These are phyloP conservation scores for Aphodius granarius DNA, from an alignment of 2,888 invertebrate genomes.

Conservation along the genomic window DNA sequence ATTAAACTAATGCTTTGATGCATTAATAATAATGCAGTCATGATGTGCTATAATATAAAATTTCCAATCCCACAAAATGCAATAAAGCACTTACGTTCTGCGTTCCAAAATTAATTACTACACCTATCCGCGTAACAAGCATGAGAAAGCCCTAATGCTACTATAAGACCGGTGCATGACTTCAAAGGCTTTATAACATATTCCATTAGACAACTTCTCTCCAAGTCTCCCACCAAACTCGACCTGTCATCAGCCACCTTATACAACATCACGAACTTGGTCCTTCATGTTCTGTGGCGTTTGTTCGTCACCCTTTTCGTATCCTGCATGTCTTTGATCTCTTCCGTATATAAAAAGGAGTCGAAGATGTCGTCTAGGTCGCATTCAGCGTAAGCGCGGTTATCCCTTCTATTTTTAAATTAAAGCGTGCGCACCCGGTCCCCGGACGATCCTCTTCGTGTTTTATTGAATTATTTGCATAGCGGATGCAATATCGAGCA, in stretches of 20 bases:
- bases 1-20: too few species aligned
- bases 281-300: too few species aligned
- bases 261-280: neutral
- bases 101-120: neutral
- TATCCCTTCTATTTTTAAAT: neutral
- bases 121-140: neutral
- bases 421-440: neutral
- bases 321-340: neutral
- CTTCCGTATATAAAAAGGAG: neutral
- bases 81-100: too few species aligned
- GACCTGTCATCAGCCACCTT: too few species aligned
- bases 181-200: neutral
- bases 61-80: too few species aligned
- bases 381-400: neutral
- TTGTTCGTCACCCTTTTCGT: too few species aligned
- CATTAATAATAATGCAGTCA: too few species aligned
- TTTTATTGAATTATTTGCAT: neutral
- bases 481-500: neutral
- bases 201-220: neutral
- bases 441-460: neutral
- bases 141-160: neutral
- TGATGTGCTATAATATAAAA: too few species aligned
- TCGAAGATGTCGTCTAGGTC: neutral
- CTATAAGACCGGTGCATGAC: neutral
- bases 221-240: too few species aligned